Conservation (phyloP, 2,113 vertebrate genomes). For the Vidua macroura region DNA sequence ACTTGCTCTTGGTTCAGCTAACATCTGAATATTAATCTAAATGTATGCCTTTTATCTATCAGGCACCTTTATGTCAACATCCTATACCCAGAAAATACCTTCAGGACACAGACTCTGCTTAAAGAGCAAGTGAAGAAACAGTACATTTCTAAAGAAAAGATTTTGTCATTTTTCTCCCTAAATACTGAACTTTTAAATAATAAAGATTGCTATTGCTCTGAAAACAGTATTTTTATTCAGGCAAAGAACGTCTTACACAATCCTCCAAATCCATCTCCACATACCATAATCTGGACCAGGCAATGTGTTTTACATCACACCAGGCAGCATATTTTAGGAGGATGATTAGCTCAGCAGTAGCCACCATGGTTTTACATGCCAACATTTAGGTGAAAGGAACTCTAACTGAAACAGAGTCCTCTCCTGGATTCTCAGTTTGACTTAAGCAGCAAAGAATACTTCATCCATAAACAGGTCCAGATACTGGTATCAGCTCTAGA, state of each 20-base stretch:
- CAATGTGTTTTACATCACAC: neutral
- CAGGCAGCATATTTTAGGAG: neutral
- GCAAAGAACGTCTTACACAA: neutral
- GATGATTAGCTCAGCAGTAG: neutral
- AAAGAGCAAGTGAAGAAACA: constrained; percentile 33
- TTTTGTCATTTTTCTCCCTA: neutral
- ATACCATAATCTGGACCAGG: neutral
- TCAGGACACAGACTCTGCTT: constrained; percentile 19
- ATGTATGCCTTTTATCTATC: neutral
- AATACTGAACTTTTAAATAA: neutral
- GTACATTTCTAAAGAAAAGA: neutral
- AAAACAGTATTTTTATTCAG: constrained; percentile 29
- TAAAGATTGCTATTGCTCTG: neutral
- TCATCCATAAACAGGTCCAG: neutral
- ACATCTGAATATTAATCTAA: neutral
- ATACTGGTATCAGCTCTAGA: neutral
- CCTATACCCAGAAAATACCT: constrained; percentile 26
- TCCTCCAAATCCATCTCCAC: neutral
- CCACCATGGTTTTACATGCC: neutral
- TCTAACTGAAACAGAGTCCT: neutral
- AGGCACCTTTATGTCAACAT: constrained; percentile 19
- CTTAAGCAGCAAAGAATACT: neutral
- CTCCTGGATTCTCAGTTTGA: neutral
- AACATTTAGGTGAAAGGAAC: neutral
- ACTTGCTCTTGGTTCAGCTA: neutral